Base-by-base conservation (phyloP, 64 coral and sea anemone genomes). In the Montipora efflorescens region DNA sequence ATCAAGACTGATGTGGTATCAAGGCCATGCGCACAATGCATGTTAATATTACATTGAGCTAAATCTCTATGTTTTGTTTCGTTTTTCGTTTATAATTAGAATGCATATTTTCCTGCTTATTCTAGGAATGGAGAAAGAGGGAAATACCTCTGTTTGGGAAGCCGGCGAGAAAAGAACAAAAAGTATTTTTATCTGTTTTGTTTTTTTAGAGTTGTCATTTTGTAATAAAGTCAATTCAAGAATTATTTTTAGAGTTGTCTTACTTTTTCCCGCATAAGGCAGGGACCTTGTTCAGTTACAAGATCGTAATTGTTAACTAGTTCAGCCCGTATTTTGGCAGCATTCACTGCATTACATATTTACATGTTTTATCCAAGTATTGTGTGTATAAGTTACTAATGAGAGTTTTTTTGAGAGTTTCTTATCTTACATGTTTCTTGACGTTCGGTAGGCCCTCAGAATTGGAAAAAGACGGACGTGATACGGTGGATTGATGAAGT, bases 401-500 rank as follows among this genome's bases (percentile, higher is more conserved):
- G 11, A 8, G 53, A 0, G 53, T 57, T 8, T 57, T 57, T 0
- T 57, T 57, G 53, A 57, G 11, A 0, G 6, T 57, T 57, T 57
- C 53, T 57, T 57, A 36, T 57, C 53, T 1, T 57, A 57, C 53
- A 57, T 57, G 53, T 8, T 57, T 57, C 11, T 64, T 64, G 8
- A 12, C 61, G 13, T 64, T 12, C 0, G 11, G 67, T 84, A 94
- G 93, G 44, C 83, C 85, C 95, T 28, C 50, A 23, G 46, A 57
- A 79, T 28, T 96, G 95, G 95, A 96, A 16, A 2, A 96, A 96
- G 88, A 69, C 15, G 8, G 21, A 86, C 59, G 95, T 96, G 16
- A 66, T 66, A 59, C 6, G 72, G 5, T 96, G 95, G 95, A 75
- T 96, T 25, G 22, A 83, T 43, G 82, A 90, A 74, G 79, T 93